phyloP scores from a whole-genome alignment of 2,113 vertebrate species.

The Perccottus glenii region DNA sequence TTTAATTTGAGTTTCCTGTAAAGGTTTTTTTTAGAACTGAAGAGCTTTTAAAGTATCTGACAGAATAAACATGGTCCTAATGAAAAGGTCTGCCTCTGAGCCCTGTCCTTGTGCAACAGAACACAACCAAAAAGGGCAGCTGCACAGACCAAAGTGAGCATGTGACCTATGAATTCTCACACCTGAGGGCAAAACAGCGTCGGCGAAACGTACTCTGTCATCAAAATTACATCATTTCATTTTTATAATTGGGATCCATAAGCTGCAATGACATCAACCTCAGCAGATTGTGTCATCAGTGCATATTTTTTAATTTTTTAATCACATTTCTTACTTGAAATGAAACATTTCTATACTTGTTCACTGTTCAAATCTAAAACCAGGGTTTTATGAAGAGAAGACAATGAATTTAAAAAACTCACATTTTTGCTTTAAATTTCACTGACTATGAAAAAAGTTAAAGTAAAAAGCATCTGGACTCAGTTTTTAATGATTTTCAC shows the following conservation, averaged over 20 bases:
- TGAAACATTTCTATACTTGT: no score
- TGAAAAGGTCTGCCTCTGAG: conserved; percentile 35
- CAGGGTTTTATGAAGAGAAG: no score
- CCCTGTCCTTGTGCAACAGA: conserved; percentile 18
- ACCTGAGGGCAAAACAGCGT: background rate
- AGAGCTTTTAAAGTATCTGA: background rate
- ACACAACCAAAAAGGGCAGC: conserved; percentile 38
- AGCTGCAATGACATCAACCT: background rate
- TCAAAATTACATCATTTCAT: background rate
- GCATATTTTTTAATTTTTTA: no score
- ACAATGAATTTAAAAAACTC: no score
- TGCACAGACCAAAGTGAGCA: conserved; percentile 5
- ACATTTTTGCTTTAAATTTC: no score
- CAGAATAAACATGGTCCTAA: conserved; percentile 17
- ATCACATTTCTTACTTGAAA: no score
- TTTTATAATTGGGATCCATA: background rate
- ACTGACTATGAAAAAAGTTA: no score
- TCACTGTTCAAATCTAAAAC: no score
- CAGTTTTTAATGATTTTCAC: no score
- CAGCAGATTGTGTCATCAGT: background rate
- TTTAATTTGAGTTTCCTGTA: conserved; percentile 56
- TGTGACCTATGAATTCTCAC: conserved; percentile 1
- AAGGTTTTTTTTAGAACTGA: conserved; percentile 10
- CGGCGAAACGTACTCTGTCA: conserved; percentile 12
- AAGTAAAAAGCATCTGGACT: no score